phyloP scores from a whole-genome alignment of 1,140 invertebrate genomes.

The Watersipora subatra region DNA sequence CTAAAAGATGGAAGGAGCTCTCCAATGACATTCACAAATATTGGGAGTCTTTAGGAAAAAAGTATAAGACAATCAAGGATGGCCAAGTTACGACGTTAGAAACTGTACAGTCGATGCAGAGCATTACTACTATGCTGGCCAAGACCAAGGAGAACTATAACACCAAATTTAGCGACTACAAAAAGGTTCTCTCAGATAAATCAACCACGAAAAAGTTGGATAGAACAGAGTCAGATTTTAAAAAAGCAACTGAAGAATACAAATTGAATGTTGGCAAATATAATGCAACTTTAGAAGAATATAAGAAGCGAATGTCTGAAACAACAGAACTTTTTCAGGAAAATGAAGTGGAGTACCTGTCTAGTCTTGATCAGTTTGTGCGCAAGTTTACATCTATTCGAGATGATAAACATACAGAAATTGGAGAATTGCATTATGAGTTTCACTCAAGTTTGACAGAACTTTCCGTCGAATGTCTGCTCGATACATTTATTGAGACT shows the following conservation, averaged over 20 bases:
- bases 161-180: background rate
- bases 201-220: background rate
- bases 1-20: background rate
- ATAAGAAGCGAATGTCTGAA: background rate
- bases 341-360: background rate
- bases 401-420: background rate
- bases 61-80: background rate
- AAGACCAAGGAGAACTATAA: background rate
- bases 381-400: background rate
- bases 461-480: background rate
- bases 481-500: background rate
- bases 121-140: background rate
- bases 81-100: background rate
- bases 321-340: background rate
- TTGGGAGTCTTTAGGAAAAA: background rate
- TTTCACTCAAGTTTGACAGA: background rate
- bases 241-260: constrained; percentile 3
- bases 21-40: background rate
- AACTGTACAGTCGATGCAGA: constrained; percentile 1
- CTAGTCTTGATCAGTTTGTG: background rate
- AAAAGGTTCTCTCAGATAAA: background rate
- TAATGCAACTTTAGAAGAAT: background rate
- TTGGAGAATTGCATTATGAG: constrained; percentile 1
- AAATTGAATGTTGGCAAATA: background rate
- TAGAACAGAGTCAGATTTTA: background rate